Conservation (phyloP, 2,797 vertebrate genomes). For the Argentina silus region DNA sequence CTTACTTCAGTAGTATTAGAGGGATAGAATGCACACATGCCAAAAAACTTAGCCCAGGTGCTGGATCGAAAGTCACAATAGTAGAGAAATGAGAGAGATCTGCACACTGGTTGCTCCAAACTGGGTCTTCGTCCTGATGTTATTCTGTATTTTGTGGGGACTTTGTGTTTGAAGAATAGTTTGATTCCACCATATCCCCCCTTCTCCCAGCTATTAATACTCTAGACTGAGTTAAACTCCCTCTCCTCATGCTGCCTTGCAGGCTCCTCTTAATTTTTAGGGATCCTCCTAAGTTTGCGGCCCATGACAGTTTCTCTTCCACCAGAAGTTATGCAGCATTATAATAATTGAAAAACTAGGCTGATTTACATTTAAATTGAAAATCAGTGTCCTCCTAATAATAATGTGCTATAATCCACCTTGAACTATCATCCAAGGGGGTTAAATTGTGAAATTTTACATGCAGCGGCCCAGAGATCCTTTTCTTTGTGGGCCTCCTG, state of each 20-base stretch:
- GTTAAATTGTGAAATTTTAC: slow-evolving; percentile 75
- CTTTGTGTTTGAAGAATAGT: slow-evolving; percentile 15
- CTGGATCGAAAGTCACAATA: too few species aligned
- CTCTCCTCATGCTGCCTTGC: slow-evolving; percentile 27
- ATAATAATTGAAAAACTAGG: slow-evolving; percentile 65
- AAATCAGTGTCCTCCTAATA: slow-evolving; percentile 76
- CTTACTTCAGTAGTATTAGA: too few species aligned
- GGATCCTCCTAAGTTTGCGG: slow-evolving; percentile 58
- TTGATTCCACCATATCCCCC: slow-evolving; percentile 17
- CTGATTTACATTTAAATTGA: slow-evolving; percentile 82
- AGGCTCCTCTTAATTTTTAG: slow-evolving; percentile 45
- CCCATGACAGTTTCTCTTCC: slow-evolving; percentile 49
- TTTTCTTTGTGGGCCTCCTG: slow-evolving; percentile 54
- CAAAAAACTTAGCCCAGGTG: too few species aligned
- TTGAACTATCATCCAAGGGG: slow-evolving; percentile 70
- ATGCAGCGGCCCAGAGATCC: slow-evolving; percentile 53
- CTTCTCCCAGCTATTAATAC: slow-evolving; percentile 28
- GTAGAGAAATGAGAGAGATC: too few species aligned
- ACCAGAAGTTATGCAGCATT: slow-evolving; percentile 62
- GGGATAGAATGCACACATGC: too few species aligned
- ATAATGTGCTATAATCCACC: slow-evolving; percentile 76
- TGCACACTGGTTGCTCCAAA: too few species aligned
- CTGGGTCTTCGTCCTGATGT: not conserved
- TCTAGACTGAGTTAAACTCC: slow-evolving; percentile 22
- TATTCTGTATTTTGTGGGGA: not conserved